phyloP scores from a whole-genome alignment of 2,113 vertebrate genomes.

The Nematolebias whitei region DNA sequence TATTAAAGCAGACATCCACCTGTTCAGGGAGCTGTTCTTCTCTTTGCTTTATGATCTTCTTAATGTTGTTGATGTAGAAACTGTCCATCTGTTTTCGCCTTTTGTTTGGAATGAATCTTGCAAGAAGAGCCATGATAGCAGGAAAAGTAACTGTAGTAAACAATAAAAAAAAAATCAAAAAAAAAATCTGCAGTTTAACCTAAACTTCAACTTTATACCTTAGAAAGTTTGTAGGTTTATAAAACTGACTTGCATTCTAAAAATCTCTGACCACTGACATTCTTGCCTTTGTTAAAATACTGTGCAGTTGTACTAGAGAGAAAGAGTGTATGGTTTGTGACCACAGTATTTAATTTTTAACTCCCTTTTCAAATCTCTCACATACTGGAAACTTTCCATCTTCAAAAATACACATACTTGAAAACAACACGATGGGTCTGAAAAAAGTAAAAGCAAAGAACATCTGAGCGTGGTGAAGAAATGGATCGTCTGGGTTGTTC shows the following conservation, averaged over 20 bases:
- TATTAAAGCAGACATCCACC: slow-evolving; percentile 70
- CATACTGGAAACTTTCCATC: neutral
- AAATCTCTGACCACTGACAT: too few relatives aligned
- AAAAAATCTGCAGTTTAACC: too few relatives aligned
- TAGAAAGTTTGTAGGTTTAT: too few relatives aligned
- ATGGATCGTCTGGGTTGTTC: slow-evolving; percentile 83
- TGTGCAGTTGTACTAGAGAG: too few relatives aligned
- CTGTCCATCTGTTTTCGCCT: slow-evolving; percentile 82
- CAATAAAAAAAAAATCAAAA: slow-evolving; percentile 19
- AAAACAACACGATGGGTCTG: slow-evolving; percentile 82
- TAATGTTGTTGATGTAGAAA: slow-evolving; percentile 87
- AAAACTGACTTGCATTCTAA: too few relatives aligned
- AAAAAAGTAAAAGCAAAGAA: slow-evolving; percentile 86
- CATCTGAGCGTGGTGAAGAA: slow-evolving; percentile 85
- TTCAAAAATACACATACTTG: slow-evolving; percentile 80
- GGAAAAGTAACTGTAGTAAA: slow-evolving; percentile 87
- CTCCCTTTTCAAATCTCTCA: too few relatives aligned
- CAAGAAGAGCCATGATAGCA: slow-evolving; percentile 83
- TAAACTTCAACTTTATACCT: neutral
- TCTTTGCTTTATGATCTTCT: slow-evolving; percentile 85
- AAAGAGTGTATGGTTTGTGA: too few relatives aligned
- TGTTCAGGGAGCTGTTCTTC: slow-evolving; percentile 85
- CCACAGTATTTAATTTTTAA: too few relatives aligned
- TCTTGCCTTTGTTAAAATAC: too few relatives aligned
- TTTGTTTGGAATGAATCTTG: slow-evolving; percentile 81